Conservation (phyloP, 1,140 invertebrate genomes). For the Branchinecta lynchi region DNA sequence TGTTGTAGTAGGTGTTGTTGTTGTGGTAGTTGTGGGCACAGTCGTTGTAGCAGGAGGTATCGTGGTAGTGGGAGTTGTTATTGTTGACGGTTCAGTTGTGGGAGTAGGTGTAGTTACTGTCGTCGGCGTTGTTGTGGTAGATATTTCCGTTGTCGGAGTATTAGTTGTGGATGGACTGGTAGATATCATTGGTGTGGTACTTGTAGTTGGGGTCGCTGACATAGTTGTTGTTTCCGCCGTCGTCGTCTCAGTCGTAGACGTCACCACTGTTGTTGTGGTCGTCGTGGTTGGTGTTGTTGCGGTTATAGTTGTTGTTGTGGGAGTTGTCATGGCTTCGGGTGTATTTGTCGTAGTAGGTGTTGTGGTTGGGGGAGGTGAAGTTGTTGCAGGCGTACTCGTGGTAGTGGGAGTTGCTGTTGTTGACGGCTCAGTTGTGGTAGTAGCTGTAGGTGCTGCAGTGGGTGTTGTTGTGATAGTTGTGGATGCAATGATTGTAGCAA, state of each 20-base stretch:
- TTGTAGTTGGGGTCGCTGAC: background rate
- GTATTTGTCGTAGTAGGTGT: background rate
- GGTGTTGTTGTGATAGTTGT: background rate
- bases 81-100: background rate
- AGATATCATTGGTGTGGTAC: background rate
- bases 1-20: background rate
- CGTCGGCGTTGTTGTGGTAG: background rate
- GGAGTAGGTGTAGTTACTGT: background rate
- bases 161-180: constrained; percentile 7
- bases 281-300: background rate
- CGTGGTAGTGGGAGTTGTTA: background rate
- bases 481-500: background rate
- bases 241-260: background rate
- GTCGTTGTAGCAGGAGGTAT: background rate
- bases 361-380: background rate
- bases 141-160: constrained; percentile 11
- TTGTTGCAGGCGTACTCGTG: background rate
- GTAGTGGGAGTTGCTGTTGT: background rate
- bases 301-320: constrained; percentile 8
- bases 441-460: background rate
- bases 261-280: background rate
- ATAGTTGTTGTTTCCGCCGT: constrained; percentile 10
- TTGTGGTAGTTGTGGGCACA: background rate
- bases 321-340: background rate
- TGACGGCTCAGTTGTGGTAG: background rate